These are phyloP conservation scores for Zaprionus kolodkinae DNA, from an alignment of 1,140 invertebrate species.

Conservation along the genomic window DNA sequence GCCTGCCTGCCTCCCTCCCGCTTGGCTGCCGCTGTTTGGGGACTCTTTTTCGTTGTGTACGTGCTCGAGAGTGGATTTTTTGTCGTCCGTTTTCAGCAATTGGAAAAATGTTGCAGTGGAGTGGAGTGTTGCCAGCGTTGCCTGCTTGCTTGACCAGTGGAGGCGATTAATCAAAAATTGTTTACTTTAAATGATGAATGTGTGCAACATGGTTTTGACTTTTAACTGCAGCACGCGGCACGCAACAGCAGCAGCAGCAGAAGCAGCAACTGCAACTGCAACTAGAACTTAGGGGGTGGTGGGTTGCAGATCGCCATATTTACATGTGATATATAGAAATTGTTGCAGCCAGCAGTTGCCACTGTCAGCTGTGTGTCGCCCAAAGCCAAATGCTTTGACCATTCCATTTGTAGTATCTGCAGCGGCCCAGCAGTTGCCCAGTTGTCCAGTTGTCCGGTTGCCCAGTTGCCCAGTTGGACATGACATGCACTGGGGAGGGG, in stretches of 20 bases:
- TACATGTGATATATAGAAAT: slow-evolving; percentile 76
- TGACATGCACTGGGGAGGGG: background rate
- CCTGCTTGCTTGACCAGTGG: slow-evolving; percentile 38
- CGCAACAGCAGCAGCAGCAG: slow-evolving; percentile 21
- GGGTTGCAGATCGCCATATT: slow-evolving; percentile 51
- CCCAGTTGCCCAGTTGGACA: background rate
- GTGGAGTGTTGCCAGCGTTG: slow-evolving; percentile 37
- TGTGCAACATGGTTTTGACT: slow-evolving; percentile 80
- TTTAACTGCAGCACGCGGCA: slow-evolving; percentile 61
- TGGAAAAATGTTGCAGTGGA: slow-evolving; percentile 69
- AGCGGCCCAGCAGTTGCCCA: slow-evolving; percentile 24
- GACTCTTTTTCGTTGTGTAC: slow-evolving; percentile 48
- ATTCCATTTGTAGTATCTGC: slow-evolving; percentile 63
- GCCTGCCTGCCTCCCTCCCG: background rate
- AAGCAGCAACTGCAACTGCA: background rate
- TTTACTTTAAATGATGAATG: slow-evolving; percentile 82
- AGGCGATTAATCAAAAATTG: slow-evolving; percentile 81
- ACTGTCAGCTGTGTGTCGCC: slow-evolving; percentile 37
- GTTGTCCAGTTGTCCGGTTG: slow-evolving; percentile 1
- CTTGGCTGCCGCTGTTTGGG: slow-evolving; percentile 37
- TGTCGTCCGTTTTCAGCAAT: slow-evolving; percentile 58
- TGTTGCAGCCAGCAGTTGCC: slow-evolving; percentile 42
- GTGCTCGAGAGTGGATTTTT: slow-evolving; percentile 57
- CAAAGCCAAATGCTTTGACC: slow-evolving; percentile 44
- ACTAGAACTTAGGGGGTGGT: slow-evolving; percentile 43